Percentiles rank a stretch among this genome's conserved stretches.
Evolutionary conservation across 1,140 invertebrate species (phyloP).

Genomic region (Rhizoglyphus robini): DNA sequence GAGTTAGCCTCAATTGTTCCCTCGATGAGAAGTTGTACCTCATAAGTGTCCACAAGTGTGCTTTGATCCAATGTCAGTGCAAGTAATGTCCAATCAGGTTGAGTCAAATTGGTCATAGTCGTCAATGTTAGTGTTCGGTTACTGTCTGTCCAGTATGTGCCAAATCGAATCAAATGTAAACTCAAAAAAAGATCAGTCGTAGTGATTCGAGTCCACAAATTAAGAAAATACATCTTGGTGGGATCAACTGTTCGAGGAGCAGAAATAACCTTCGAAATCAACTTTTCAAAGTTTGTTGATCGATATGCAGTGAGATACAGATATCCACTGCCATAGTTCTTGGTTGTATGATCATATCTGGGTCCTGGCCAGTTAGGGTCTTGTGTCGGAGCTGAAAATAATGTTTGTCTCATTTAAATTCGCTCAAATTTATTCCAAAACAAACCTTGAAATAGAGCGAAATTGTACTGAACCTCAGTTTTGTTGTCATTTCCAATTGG

Average conservation of each 20-base stretch:
- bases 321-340: background rate
- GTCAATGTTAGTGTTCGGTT: background rate
- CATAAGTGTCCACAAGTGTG: background rate
- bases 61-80: background rate
- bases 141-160: background rate
- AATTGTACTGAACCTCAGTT: background rate
- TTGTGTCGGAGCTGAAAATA: background rate
- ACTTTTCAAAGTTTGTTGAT: background rate
- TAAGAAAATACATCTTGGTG: background rate
- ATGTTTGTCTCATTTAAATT: no score
- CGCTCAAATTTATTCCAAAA: no score
- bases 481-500: background rate
- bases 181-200: background rate
- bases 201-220: background rate
- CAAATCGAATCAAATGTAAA: background rate
- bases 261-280: background rate
- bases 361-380: conserved; percentile 10
- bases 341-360: background rate
- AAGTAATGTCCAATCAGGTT: background rate
- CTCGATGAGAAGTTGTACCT: background rate
- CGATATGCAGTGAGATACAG: background rate
- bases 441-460: background rate
- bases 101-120: background rate
- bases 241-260: background rate
- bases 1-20: background rate